Conservation (phyloP, 2,113 vertebrate species). For the Sisor rabdophorus region DNA sequence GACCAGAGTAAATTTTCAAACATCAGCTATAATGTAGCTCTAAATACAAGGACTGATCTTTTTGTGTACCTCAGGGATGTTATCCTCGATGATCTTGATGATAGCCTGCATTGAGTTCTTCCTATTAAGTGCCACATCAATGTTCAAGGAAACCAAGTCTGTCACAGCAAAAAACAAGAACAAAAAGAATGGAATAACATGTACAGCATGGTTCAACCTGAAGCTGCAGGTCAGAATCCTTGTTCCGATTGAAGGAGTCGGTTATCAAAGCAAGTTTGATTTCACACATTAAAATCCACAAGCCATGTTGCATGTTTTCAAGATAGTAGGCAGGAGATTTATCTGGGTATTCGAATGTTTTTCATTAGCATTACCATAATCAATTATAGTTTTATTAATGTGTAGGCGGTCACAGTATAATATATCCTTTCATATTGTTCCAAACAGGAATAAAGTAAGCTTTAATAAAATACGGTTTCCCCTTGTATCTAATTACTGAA, state of each 20-base stretch:
- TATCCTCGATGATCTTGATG: conserved; percentile 73
- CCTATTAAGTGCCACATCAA: conserved; percentile 67
- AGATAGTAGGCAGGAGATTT: neutral
- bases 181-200: neutral
- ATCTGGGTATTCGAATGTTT: no score
- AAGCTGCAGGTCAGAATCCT: neutral
- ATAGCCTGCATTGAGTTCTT: conserved; percentile 64
- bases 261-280: neutral
- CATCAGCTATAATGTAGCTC: no score
- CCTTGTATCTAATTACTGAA: no score
- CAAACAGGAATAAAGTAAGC: no score
- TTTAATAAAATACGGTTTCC: no score
- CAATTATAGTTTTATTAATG: no score
- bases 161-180: neutral
- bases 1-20: neutral
- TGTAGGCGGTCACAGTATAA: no score
- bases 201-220: neutral
- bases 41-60: neutral
- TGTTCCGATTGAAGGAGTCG: neutral
- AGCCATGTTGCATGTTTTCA: neutral
- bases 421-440: no score
- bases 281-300: neutral
- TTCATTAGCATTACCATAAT: no score
- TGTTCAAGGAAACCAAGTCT: conserved; percentile 69
- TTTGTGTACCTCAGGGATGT: conserved; percentile 72